Evolutionary conservation across 2,888 invertebrate genomes (phyloP), one percentile per base, ranked within the genome.

Genomic region (Nemotelus pantherinus): DNA sequence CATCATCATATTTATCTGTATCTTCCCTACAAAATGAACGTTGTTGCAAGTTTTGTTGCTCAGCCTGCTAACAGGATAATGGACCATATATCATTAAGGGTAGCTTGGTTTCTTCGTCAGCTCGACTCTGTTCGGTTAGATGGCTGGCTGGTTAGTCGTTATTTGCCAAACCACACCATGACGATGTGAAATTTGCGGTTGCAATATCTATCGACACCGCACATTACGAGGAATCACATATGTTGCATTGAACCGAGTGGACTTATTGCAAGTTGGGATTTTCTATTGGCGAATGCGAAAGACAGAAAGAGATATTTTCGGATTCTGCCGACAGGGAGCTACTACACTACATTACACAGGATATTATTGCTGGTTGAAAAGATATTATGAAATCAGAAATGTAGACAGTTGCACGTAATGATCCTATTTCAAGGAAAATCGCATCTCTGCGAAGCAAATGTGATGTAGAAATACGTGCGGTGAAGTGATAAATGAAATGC

Each of bases 331-430:
- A 55, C 70, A 44, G 55, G 53, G 2, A n/a, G 44, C 7, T 60
- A 60, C 39, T 25, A 25, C 25, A 25, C 25, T 25, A 25, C 25
- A 25, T 25, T 25, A 25, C 25, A 25, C 25, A 25, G n/a, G 10
- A 45, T 65, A 65, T 65, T 47, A 65, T 65, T 65, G 65, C 45
- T 70, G 53, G 7, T 70, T 41, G 55, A 39, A 3, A 70, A 43
- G n/a, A 70, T 67, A 39, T 67, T 67, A 70, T 70, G 70, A 70
- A 70, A 70, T 70, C 70, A 43, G 43, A 55, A 41, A 70, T 50
- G 70, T 70, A 45, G 70, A 53, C 70, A 70, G 70, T 70, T 70
- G 70, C 41, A 55, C 10, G 70, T 70, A 70, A 70, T 70, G 70
- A n/a, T 47, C 55, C 43, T 44, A 25, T 55, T 70, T 55, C 47